Percentiles rank a stretch among this genome's conserved stretches.
Evolutionary conservation across 1,140 invertebrate species (phyloP).

Genomic region (Orchesella cincta): DNA sequence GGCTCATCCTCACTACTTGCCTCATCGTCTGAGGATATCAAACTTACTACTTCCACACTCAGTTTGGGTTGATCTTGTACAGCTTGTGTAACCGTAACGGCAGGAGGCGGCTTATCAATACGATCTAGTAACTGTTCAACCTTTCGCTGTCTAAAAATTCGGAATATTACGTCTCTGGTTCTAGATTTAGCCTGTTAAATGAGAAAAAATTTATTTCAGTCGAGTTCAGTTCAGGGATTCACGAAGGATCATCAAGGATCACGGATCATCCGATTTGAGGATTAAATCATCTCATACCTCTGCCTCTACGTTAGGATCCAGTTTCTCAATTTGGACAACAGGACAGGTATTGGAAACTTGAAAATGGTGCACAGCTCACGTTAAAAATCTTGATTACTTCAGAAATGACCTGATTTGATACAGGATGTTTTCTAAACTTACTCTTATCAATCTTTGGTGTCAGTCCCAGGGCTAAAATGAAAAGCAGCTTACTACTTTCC

Average conservation of each 20-base stretch:
- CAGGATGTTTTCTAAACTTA: neutral
- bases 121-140: neutral
- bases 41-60: neutral
- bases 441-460: neutral
- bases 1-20: neutral
- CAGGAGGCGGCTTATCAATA: neutral
- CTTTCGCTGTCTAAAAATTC: neutral
- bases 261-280: neutral
- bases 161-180: neutral
- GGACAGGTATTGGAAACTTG: neutral
- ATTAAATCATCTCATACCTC: neutral
- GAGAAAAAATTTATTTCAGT: neutral
- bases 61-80: neutral
- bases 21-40: neutral
- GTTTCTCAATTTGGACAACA: neutral
- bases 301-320: neutral
- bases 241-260: too few relatives aligned
- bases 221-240: too few relatives aligned
- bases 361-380: neutral
- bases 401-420: neutral
- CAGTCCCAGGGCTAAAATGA: neutral
- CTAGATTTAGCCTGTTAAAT: neutral
- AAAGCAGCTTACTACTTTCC: neutral
- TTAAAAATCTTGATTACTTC: neutral
- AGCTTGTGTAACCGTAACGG: too few relatives aligned